These are phyloP conservation scores for Gopherus flavomarginatus DNA, from an alignment of 2,113 vertebrate genomes.

Conservation along the genomic window DNA sequence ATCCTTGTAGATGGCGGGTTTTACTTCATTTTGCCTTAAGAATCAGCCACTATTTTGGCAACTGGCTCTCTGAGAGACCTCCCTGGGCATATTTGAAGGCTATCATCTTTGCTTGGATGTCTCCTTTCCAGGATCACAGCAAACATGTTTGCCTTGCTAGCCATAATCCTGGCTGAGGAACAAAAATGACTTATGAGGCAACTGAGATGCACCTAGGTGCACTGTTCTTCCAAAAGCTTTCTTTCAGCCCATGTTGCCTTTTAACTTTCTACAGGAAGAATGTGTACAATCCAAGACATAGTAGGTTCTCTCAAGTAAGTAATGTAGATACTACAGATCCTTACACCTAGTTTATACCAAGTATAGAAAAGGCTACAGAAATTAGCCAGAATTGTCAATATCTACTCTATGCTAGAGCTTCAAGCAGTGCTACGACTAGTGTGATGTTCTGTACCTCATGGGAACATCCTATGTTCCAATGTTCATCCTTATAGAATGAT, in stretches of 20 bases:
- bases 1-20: background rate
- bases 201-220: background rate
- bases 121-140: background rate
- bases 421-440: background rate
- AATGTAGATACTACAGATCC: background rate
- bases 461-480: too few species aligned
- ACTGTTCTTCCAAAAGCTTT: background rate
- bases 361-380: background rate
- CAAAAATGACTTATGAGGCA: background rate
- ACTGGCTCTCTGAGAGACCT: background rate
- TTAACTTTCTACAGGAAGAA: background rate
- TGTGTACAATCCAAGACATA: background rate
- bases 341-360: background rate
- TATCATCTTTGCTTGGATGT: background rate
- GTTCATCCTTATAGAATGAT: too few species aligned
- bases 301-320: background rate
- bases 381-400: background rate
- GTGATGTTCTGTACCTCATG: too few species aligned
- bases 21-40: background rate
- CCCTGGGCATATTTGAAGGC: background rate
- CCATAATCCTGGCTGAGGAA: background rate
- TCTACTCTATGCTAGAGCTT: background rate
- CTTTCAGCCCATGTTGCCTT: background rate
- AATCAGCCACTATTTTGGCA: background rate
- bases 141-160: background rate